Base-by-base conservation (phyloP, 1,140 invertebrate species). In the Amphibalanus amphitrite region DNA sequence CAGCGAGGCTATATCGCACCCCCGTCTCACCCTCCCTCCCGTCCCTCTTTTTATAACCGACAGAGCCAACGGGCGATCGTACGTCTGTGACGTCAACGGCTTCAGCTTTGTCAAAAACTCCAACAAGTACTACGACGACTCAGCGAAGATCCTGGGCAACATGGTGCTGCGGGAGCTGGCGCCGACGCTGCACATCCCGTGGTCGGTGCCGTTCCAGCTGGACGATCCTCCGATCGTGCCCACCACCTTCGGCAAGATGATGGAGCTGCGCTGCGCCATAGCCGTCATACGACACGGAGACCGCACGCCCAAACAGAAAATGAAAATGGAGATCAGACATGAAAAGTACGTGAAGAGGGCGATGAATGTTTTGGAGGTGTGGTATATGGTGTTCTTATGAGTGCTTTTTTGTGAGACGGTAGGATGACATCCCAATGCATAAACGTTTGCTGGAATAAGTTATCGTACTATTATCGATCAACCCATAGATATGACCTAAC, bases 21-120 rank as follows among this genome's bases (percentile, higher is more conserved):
- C 28, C 6, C 25, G 72, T 20, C 28, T 71, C 3, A 64, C 29
- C 6, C 28, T 69, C 59, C n/a, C 0, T 0, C 65, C 59, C 70
- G 25, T 13, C 33, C n/a, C n/a, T n/a, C n/a, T n/a, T n/a, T n/a
- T n/a, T n/a, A n/a, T n/a, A n/a, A n/a, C 17, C 82, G 81, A 28
- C 79, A 90, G 97, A 78, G 95, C 96, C 28, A 97, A 96, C 83
- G 96, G 96, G 28, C 94, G 95, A 80, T 98, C 95, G 0, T 99
- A 94, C 80, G 97, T 99, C 0, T 99, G 96, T 82, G 97, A 99
- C 84, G 97, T 99, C 0, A 99, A 99, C 83, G 97, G 97, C 1
- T 99, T 99, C 81, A 98, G 94, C 79, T 99, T 99, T 82, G 97
- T 99, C 13, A 99, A 99, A 79, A 99, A 97, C 80, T 98, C 96